Conservation (phyloP, 2,113 vertebrate genomes). For the Pelvicachromis taeniatus region DNA sequence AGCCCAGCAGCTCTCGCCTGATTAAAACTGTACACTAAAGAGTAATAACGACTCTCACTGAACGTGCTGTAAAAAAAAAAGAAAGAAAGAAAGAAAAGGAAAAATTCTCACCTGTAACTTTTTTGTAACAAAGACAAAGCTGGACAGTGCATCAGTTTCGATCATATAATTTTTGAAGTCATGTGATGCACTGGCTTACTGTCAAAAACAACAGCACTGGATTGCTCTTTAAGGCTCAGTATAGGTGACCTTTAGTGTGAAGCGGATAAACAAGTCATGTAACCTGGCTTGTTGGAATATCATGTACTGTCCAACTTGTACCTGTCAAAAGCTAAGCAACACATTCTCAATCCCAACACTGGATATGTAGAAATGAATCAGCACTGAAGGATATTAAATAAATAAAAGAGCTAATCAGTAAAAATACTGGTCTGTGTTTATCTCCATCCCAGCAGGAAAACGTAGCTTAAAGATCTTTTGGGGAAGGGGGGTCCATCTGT, state of each 20-base stretch:
- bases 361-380: not conserved
- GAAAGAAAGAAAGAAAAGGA: too few species aligned
- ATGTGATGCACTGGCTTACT: not conserved
- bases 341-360: not conserved
- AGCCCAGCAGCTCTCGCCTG: not conserved
- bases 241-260: not conserved
- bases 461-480: not conserved
- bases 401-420: not conserved
- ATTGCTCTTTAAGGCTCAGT: not conserved
- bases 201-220: too few species aligned
- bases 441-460: not conserved
- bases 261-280: not conserved
- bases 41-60: too few species aligned
- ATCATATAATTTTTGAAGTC: not conserved
- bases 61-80: too few species aligned
- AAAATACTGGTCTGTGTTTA: not conserved
- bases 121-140: not conserved
- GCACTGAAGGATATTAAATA: not conserved
- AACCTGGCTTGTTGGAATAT: not conserved
- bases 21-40: not conserved
- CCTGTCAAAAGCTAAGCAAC: not conserved
- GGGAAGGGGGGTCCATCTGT: not conserved
- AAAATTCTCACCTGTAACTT: not conserved
- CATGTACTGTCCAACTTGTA: not conserved
- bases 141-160: not conserved